phyloP scores from a whole-genome alignment of 23 tunicate genomes.

The Aplidium turbinatum region DNA sequence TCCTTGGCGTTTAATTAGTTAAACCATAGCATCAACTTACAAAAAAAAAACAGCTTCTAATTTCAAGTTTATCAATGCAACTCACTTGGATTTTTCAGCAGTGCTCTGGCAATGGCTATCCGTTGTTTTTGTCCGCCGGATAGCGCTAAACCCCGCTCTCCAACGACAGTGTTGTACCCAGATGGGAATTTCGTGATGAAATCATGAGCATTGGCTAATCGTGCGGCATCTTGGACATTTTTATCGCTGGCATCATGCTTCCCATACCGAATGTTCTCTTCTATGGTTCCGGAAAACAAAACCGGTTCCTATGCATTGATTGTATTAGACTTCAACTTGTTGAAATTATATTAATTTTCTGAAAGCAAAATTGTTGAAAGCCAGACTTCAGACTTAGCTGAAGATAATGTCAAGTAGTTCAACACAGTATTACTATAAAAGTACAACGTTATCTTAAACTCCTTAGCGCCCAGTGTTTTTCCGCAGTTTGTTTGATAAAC shows the following conservation, averaged over 20 bases:
- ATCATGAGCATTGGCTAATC: constrained; percentile 82
- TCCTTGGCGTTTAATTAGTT: too few species aligned
- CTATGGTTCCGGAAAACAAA: constrained; percentile 81
- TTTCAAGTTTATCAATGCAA: background rate
- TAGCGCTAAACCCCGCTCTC: constrained; percentile 85
- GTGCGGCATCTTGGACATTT: constrained; percentile 80
- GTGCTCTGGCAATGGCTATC: constrained; percentile 97
- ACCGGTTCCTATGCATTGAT: too few species aligned
- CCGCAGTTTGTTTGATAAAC: too few species aligned
- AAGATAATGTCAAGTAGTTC: too few species aligned
- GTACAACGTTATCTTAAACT: too few species aligned
- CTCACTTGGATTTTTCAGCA: constrained; percentile 90
- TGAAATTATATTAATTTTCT: too few species aligned
- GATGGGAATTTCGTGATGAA: constrained; percentile 72
- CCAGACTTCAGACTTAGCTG: too few species aligned
- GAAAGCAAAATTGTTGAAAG: too few species aligned
- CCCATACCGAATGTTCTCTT: constrained; percentile 92
- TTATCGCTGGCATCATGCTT: constrained; percentile 74
- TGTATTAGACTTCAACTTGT: too few species aligned
- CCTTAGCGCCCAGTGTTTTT: too few species aligned
- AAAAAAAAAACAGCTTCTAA: background rate
- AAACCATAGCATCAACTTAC: too few species aligned
- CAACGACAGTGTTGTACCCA: constrained; percentile 90
- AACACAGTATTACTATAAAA: too few species aligned
- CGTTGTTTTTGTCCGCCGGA: constrained; percentile 99